Evolutionary conservation across 2,797 vertebrate genomes (phyloP), one percentile per base, ranked within the genome.

Genomic region (Ctenochaetus hawaiiensis): DNA sequence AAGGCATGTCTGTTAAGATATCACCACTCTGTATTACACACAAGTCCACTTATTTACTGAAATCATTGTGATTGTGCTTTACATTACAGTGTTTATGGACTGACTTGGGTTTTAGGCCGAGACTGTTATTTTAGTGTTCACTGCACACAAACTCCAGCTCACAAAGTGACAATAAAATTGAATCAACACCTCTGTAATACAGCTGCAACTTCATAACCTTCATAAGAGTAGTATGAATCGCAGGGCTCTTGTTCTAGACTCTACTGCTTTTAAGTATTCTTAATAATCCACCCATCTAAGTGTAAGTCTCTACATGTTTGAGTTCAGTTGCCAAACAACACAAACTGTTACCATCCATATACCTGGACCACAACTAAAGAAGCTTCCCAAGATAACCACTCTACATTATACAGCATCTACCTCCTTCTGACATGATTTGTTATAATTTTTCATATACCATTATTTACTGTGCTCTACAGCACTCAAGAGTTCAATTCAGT

Each of bases 271-370:
- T 18, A 11, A 52, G 14, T 56, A 17, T 62, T 67, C 0, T 2
- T 45, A 8, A 54, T 53, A 22, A 11, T 20, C n/a, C 41, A 17
- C 13, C 14, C 14, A 37, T 9, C 23, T 43, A 56, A 30, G 18
- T 52, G 41, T 16, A 60, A 49, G 23, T 57, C n/a, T 62, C 13
- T 58, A 48, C 56, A 47, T 72, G 68, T 69, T 72, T 0, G 1
- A 51, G 49, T 60, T 48, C 18, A 39, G 49, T 85, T 87, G 44
- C 76, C 71, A 76, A 81, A 87, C 48, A 23, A 18, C 67, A 68
- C 48, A 17, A 1, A 22, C 13, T 44, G 47, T 70, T 75, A 75
- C 77, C 81, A 77, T 54, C 5, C 53, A 45, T 56, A 60, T 66
- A 67, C 11, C 17, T 49, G 6, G 26, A 71, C 67, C n/a, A 41